Conservation (phyloP, 2,113 vertebrate species). For the Poeciliopsis retropinna region DNA sequence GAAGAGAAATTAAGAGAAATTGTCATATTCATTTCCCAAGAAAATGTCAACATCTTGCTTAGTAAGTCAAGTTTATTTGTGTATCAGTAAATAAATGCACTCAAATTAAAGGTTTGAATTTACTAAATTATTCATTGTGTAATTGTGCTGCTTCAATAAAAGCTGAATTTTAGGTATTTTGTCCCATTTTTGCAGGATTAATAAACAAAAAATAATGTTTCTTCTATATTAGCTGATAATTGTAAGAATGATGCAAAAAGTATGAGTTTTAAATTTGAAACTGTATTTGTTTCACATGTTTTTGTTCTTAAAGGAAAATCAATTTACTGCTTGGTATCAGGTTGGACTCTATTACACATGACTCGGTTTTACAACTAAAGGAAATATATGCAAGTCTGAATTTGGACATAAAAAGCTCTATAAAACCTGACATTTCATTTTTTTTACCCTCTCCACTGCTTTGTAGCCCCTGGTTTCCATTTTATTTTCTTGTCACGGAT, state of each 20-base stretch:
- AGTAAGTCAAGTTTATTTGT: too few relatives aligned
- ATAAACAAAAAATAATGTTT: too few relatives aligned
- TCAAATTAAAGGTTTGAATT: too few relatives aligned
- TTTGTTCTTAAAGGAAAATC: constrained; percentile 2
- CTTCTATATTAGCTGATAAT: not conserved
- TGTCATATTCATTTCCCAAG: too few relatives aligned
- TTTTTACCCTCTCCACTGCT: constrained; percentile 11
- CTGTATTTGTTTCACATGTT: not conserved
- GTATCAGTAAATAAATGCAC: too few relatives aligned
- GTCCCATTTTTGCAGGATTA: too few relatives aligned
- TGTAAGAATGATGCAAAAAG: not conserved
- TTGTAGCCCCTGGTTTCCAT: constrained; percentile 45
- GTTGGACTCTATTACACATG: constrained; percentile 10
- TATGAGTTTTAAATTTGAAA: not conserved
- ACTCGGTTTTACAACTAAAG: constrained; percentile 35
- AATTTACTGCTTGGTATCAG: not conserved
- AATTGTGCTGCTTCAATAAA: too few relatives aligned
- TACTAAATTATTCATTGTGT: too few relatives aligned
- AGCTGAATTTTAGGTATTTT: too few relatives aligned
- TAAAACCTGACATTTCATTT: constrained; percentile 38
- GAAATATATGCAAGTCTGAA: not conserved
- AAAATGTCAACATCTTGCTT: too few relatives aligned
- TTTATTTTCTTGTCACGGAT: constrained; percentile 49
- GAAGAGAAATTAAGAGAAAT: too few relatives aligned
- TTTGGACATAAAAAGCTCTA: constrained; percentile 15